Base-by-base conservation (phyloP, 2,113 vertebrate genomes). In the Dasyurus viverrinus region DNA sequence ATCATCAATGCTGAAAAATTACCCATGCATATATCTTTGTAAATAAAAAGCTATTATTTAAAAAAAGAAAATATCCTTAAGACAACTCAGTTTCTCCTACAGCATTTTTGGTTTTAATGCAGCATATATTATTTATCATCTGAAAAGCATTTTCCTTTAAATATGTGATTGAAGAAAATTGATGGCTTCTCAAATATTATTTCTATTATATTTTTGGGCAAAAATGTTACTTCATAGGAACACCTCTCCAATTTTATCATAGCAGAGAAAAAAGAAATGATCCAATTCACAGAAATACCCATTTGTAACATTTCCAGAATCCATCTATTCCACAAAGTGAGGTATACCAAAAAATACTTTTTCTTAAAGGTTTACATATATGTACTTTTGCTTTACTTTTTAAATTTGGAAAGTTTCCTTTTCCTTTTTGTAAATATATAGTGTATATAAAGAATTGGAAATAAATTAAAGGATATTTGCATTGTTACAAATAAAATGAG, bases 381-480 rank as follows among this genome's bases (percentile, higher is more conserved):
- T 26, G 3, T 53, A 11, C 2, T 50, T 84, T 52, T 4, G 46
- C 16, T 92, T 24, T 16, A 30, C 94, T 55, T 93, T 48, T 84
- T 36, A 68, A 68, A n/a, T 23, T 93, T 46, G n/a, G 30, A 8
- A 53, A 60, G 68, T 7, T 30, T 95, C 19, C 5, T 76, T 12
- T 76, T n/a, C 68, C 2, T 42, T 84, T 8, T 22, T 76, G n/a
- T n/a, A 16, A 76, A 84, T 8, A 42, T 42, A n/a, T n/a, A 6
- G 94, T 92, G 24, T 50, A n/a, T 50, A 84, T 93, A 92, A 94
- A 93, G 89, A 94, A 95, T 76, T 90, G 24, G 53, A 95, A 95
- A 93, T 89, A 84, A 24, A 52, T 94, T 27, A 91, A 23, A 57
- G 91, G 60, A 91, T 53, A 50, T 55, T 90, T 94, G 48, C 2